phyloP scores from a whole-genome alignment of 2,113 vertebrate genomes.

The Myrmophylax atrothorax region DNA sequence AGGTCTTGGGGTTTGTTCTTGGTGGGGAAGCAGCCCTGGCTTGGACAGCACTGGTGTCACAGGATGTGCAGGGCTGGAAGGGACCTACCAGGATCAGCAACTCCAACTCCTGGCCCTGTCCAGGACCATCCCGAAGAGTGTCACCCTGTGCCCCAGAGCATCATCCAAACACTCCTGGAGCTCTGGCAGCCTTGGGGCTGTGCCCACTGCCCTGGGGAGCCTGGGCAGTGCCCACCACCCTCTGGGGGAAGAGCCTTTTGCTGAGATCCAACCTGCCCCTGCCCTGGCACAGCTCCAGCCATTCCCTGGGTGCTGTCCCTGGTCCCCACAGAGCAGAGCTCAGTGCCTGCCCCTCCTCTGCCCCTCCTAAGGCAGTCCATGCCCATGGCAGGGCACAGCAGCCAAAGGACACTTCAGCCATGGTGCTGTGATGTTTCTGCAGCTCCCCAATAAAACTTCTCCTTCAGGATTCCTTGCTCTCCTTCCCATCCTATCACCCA shows the following conservation, averaged over 20 bases:
- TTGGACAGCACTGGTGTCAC: neutral
- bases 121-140: neutral
- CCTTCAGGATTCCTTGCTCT: neutral
- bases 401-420: neutral
- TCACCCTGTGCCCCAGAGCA: neutral
- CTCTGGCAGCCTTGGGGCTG: neutral
- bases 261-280: neutral
- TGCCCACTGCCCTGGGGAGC: neutral
- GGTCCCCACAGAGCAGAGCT: neutral
- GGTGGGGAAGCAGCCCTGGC: neutral
- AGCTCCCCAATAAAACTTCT: neutral
- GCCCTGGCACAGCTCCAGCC: neutral
- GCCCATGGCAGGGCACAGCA: neutral
- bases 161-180: neutral
- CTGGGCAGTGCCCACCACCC: neutral
- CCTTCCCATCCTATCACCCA: too few species aligned
- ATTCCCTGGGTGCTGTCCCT: neutral
- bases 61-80: neutral
- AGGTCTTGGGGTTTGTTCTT: neutral
- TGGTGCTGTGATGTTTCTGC: neutral
- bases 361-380: neutral
- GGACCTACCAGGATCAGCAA: neutral
- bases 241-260: neutral
- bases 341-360: neutral
- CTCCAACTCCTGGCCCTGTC: neutral